These are phyloP conservation scores for Hydraecia micacea DNA, from an alignment of 2,888 invertebrate genomes.

Conservation along the genomic window DNA sequence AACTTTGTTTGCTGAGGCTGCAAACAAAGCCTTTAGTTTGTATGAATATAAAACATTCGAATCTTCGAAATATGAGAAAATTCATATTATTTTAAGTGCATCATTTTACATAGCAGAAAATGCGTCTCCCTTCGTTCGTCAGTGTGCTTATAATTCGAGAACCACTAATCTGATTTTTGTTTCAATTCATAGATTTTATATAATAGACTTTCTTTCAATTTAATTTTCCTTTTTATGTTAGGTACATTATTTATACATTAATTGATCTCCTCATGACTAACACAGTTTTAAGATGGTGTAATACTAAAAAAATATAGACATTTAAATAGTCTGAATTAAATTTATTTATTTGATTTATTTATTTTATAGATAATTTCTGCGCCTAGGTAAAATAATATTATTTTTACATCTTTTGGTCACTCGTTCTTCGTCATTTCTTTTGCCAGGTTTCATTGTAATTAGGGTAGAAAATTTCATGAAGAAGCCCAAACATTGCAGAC, in stretches of 20 bases:
- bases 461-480: neutral
- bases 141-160: neutral
- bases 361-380: neutral
- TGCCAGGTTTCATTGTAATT: neutral
- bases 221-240: no score
- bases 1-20: neutral
- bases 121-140: neutral
- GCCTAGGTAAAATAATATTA: neutral
- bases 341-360: no score
- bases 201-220: no score
- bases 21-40: constrained; percentile 26
- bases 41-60: neutral
- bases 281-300: no score
- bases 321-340: no score
- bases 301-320: no score
- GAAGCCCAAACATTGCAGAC: neutral
- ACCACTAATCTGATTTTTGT: neutral
- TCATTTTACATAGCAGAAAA: neutral
- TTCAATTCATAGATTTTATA: neutral
- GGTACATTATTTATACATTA: no score
- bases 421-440: neutral
- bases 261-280: no score
- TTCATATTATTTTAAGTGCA: neutral
- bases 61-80: neutral
- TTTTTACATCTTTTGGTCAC: no score